A percentile compares a stretch with the other conserved stretches of the same genome.
phyloP scores from a whole-genome alignment of 1,140 invertebrate species.

The Oryctes rhinoceros region DNA sequence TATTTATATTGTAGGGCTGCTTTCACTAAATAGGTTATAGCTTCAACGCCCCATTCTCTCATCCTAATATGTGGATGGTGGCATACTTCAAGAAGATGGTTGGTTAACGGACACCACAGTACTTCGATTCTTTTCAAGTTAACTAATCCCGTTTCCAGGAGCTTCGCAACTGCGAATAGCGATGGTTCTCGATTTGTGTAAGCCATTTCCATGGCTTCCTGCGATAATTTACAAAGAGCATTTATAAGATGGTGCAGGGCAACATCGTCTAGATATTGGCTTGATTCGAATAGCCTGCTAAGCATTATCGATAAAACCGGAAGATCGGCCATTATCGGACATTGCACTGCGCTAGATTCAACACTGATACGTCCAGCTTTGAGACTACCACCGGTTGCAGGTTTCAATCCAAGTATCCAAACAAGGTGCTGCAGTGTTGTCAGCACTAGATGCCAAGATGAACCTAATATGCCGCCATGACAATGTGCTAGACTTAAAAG shows the following conservation, averaged over 20 bases:
- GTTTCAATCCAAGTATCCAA: slow-evolving; percentile 97
- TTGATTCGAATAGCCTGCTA: slow-evolving; percentile 93
- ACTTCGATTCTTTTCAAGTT: slow-evolving; percentile 94
- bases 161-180: slow-evolving; percentile 95
- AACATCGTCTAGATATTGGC: slow-evolving; percentile 92
- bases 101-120: slow-evolving; percentile 95
- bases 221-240: slow-evolving; percentile 93
- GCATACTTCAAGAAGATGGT: slow-evolving; percentile 95
- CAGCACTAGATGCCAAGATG: slow-evolving; percentile 94
- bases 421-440: slow-evolving; percentile 96
- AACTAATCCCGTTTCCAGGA: slow-evolving; percentile 94
- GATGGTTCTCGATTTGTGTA: slow-evolving; percentile 96
- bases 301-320: slow-evolving; percentile 93
- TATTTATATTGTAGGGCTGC: slow-evolving; percentile 90
- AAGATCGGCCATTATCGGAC: slow-evolving; percentile 94
- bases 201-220: slow-evolving; percentile 97
- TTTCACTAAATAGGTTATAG: slow-evolving; percentile 93
- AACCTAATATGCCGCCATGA: slow-evolving; percentile 90
- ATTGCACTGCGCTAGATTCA: slow-evolving; percentile 91
- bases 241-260: slow-evolving; percentile 96
- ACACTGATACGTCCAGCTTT: slow-evolving; percentile 77
- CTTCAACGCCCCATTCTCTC: slow-evolving; percentile 97
- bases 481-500: slow-evolving; percentile 88
- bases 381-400: slow-evolving; percentile 89
- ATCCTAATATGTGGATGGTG: slow-evolving; percentile 94